A percentile compares a stretch with the other conserved stretches of the same genome.
Conservation (phyloP, 2,113 vertebrate species). For the Gobio gobio region DNA sequence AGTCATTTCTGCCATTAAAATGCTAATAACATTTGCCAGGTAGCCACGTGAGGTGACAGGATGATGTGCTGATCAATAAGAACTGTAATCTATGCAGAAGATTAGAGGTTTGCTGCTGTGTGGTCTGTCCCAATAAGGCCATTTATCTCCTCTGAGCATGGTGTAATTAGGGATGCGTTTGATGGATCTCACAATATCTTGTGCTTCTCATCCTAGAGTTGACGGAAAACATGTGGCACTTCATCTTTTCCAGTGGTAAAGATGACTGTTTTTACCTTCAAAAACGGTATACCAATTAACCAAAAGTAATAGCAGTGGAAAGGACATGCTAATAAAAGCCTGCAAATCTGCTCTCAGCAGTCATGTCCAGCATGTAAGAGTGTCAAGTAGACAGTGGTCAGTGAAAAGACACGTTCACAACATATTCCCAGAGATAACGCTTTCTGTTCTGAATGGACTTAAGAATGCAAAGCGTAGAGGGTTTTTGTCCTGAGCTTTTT, state of each 20-base stretch:
- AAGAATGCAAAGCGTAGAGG: neutral
- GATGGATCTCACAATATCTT: slow-evolving; percentile 28
- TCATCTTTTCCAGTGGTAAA: neutral
- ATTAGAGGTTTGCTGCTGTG: slow-evolving; percentile 36
- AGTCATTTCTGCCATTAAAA: slow-evolving; percentile 38
- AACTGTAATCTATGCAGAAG: slow-evolving; percentile 37
- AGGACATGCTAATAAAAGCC: neutral
- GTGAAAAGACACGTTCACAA: neutral
- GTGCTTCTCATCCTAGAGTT: neutral
- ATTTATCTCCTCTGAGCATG: slow-evolving; percentile 36
- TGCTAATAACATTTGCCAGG: slow-evolving; percentile 49
- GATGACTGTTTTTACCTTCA: neutral
- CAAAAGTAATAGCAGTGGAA: neutral
- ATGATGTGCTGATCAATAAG: slow-evolving; percentile 45
- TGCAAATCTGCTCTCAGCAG: neutral
- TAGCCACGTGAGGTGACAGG: slow-evolving; percentile 19
- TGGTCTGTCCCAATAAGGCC: slow-evolving; percentile 11
- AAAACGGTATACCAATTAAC: neutral
- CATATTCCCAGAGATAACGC: neutral
- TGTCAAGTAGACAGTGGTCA: neutral
- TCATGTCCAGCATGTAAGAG: neutral
- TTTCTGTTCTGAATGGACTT: neutral
- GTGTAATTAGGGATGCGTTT: slow-evolving; percentile 37
- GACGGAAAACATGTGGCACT: slow-evolving; percentile 3
- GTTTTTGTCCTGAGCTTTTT: slow-evolving; percentile 15